Conservation (phyloP, 2,113 vertebrate genomes). For the Steatornis caripensis region DNA sequence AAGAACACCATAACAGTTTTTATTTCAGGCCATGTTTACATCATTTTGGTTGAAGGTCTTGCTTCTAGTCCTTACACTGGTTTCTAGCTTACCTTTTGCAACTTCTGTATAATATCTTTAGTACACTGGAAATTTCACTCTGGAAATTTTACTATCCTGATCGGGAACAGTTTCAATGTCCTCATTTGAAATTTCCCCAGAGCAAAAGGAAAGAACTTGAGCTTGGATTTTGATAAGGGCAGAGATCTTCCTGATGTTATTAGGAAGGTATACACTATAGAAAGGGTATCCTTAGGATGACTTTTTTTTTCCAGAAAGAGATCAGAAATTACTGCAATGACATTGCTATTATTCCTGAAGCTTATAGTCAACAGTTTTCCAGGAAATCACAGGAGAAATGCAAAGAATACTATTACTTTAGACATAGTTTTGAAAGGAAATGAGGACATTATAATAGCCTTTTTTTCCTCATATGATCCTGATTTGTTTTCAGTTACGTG, state of each 20-base stretch:
- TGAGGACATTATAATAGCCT: background rate
- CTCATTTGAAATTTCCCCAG: background rate
- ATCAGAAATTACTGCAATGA: background rate
- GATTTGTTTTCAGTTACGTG: background rate
- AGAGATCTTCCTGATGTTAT: background rate
- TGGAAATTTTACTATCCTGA: background rate
- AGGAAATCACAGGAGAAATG: background rate
- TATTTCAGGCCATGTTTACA: background rate
- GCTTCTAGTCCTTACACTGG: background rate
- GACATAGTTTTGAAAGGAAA: background rate
- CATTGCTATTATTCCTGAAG: background rate
- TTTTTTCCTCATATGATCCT: fast-evolving
- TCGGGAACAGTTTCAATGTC: background rate
- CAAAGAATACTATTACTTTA: background rate
- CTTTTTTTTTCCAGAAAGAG: background rate
- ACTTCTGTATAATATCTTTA: background rate
- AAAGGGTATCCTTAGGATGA: background rate
- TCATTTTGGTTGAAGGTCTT: background rate
- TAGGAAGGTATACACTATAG: background rate
- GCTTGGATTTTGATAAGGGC: background rate
- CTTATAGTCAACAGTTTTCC: background rate
- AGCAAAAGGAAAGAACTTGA: background rate
- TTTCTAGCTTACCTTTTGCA: background rate
- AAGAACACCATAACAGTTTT: background rate
- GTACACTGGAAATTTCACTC: background rate